These are phyloP conservation scores for Oreotrochilus melanogaster DNA, from an alignment of 2,113 vertebrate species.

Conservation along the genomic window DNA sequence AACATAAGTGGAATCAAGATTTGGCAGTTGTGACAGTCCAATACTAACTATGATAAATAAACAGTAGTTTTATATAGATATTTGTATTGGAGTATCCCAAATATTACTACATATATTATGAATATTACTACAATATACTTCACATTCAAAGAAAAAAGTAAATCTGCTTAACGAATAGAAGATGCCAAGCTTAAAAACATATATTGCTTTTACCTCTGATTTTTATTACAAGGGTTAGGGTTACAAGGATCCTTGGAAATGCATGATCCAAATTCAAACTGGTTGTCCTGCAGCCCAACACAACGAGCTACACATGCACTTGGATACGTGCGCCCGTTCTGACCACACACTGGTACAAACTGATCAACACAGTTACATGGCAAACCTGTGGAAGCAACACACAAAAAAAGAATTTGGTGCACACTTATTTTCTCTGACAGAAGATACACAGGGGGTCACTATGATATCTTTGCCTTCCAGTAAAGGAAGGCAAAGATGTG, in stretches of 20 bases:
- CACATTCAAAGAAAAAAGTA: not conserved
- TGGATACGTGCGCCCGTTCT: constrained; percentile 94
- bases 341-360: constrained; percentile 94
- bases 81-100: not conserved
- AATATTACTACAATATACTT: not conserved
- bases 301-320: constrained; percentile 95
- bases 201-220: constrained; percentile 85
- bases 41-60: not conserved
- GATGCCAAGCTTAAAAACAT: not conserved
- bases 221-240: constrained; percentile 87
- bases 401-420: not conserved
- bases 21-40: not conserved
- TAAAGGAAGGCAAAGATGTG: not conserved
- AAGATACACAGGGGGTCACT: not conserved
- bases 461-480: not conserved
- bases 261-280: constrained; percentile 92
- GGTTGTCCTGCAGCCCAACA: constrained; percentile 90
- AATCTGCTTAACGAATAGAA: not conserved
- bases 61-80: not conserved
- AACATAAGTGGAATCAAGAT: not conserved
- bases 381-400: constrained; percentile 81
- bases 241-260: constrained; percentile 87
- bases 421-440: not conserved
- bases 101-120: too few species aligned
- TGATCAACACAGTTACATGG: constrained; percentile 93